Evolutionary conservation across 1,140 invertebrate species (phyloP).

Genomic region (Drosophila nikananu): DNA sequence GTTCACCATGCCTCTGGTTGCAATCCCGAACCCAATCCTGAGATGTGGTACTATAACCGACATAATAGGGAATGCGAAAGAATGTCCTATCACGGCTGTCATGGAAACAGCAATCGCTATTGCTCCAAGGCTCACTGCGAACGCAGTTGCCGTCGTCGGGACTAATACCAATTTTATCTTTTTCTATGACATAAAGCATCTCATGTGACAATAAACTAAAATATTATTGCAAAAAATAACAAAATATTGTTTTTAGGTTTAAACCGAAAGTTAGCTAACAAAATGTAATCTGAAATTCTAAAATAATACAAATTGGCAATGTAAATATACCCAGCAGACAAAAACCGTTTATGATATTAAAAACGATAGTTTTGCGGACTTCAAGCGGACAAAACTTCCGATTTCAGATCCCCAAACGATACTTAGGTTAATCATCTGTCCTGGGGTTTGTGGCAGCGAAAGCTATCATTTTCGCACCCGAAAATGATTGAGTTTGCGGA

Average conservation of each 20-base stretch:
- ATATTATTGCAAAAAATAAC: not conserved
- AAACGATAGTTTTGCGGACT: too few species aligned
- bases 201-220: not conserved
- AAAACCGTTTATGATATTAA: too few species aligned
- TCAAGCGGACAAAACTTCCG: too few species aligned
- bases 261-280: not conserved
- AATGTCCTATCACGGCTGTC: constrained; percentile 12
- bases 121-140: constrained; percentile 10
- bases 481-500: too few species aligned
- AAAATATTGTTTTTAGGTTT: not conserved
- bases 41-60: constrained; percentile 25
- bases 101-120: constrained; percentile 21
- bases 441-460: too few species aligned
- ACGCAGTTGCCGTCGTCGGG: not conserved
- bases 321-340: too few species aligned
- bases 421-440: too few species aligned
- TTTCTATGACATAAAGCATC: not conserved
- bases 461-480: too few species aligned
- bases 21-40: constrained; percentile 1
- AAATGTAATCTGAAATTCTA: too few species aligned
- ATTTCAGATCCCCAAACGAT: too few species aligned
- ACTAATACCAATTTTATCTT: not conserved
- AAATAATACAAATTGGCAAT: too few species aligned
- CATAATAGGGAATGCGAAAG: not conserved
- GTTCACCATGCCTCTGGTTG: not conserved